Evolutionary conservation across 2,113 vertebrate genomes (phyloP).

Genomic region (Stegostoma tigrinum): DNA sequence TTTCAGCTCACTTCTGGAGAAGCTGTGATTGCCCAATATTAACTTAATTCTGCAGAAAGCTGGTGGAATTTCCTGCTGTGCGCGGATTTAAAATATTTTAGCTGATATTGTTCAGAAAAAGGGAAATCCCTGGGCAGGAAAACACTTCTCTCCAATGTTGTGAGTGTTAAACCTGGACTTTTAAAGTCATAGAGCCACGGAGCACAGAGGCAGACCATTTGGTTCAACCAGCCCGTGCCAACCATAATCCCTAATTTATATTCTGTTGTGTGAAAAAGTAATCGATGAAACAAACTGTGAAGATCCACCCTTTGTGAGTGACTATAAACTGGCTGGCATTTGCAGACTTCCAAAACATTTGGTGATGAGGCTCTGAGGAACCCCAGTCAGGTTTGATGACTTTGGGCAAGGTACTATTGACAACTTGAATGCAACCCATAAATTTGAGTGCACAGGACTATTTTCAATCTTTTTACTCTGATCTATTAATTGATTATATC

Average conservation of each 20-base stretch:
- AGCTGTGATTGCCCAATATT: constrained; percentile 2
- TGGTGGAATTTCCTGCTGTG: not conserved
- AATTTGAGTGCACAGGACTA: not conserved
- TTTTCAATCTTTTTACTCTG: not conserved
- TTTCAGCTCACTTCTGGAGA: not conserved
- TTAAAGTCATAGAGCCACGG: not conserved
- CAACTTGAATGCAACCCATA: not conserved
- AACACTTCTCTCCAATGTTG: too few relatives aligned
- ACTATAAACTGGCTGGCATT: not conserved
- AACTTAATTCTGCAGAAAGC: not conserved
- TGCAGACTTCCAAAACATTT: not conserved
- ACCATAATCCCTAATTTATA: not conserved
- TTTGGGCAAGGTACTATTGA: not conserved
- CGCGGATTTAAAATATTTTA: not conserved
- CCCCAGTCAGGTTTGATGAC: not conserved
- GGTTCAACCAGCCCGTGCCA: too few relatives aligned
- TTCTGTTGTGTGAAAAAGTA: too few relatives aligned
- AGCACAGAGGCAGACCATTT: too few relatives aligned
- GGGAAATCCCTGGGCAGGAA: not conserved
- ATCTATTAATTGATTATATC: constrained; percentile 68
- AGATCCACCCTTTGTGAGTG: not conserved
- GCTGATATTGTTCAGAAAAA: not conserved
- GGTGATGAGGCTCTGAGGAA: not conserved
- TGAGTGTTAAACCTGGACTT: not conserved
- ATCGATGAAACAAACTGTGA: not conserved